phyloP scores from a whole-genome alignment of 2,113 vertebrate genomes.

The Siniperca chuatsi region DNA sequence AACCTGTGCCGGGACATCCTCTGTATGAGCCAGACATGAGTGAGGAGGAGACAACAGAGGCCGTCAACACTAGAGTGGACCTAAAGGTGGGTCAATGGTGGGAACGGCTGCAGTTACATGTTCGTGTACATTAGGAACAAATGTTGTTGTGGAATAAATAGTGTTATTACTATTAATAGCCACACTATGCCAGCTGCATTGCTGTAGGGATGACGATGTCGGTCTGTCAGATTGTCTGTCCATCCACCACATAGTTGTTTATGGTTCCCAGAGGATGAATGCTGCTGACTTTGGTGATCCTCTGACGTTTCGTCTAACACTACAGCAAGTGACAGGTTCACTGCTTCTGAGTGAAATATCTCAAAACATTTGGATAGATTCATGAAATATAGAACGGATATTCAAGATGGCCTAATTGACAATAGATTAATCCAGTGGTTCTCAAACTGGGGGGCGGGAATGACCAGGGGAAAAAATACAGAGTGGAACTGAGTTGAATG shows the following conservation, averaged over 20 bases:
- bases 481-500: too few species aligned
- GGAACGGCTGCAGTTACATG: not conserved
- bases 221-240: not conserved
- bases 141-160: not conserved
- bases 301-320: not conserved
- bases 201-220: not conserved
- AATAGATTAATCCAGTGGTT: too few species aligned
- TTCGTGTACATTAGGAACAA: not conserved
- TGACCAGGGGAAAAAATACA: too few species aligned
- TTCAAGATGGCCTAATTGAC: too few species aligned
- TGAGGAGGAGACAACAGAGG: conserved; percentile 81
- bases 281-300: too few species aligned
- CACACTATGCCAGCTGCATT: not conserved
- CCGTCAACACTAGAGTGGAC: conserved; percentile 92
- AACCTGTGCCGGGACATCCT: conserved; percentile 64
- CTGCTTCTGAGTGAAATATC: not conserved
- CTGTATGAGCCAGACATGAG: conserved; percentile 63
- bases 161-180: not conserved
- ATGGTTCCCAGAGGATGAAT: not conserved
- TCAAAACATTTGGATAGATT: not conserved
- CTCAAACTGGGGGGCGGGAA: too few species aligned
- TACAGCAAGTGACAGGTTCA: not conserved
- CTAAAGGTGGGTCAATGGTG: conserved; percentile 88
- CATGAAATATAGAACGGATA: not conserved
- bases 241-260: not conserved